Evolutionary conservation across 1,140 invertebrate genomes (phyloP), one percentile per base, ranked within the genome.

Genomic region (Temnothorax curvispinosus): DNA sequence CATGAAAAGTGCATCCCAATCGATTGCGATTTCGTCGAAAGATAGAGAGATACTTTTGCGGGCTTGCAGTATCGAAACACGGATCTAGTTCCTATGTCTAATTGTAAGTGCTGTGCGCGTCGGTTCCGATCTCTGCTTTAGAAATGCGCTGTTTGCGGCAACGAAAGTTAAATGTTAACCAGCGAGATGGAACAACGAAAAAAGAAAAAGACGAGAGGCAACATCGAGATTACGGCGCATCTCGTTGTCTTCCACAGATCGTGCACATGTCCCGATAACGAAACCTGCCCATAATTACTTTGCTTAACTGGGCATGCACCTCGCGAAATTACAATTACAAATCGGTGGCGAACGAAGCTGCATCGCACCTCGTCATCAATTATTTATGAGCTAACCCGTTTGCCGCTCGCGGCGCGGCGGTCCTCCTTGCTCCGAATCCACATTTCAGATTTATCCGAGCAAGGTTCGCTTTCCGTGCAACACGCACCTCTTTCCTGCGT

Each of bases 241-340:
- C 69, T 50, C 47, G 54, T 60, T 62, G 47, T 84, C 56, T 84
- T 21, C 47, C 75, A 21, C 41, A 41, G 58, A 71, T 76, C 78
- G 47, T 80, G 74, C 74, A 75, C 82, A 44, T 87, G 76, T 67
- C 75, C 32, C 71, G 80, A 77, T 88, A 89, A 78, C 87, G 84
- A 92, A 84, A 58, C 72, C 84, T 62, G 82, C 44, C 65, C 76
- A 76, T 89, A 92, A 92, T 92, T 92, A 90, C 89, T 67, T 87
- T 87, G 87, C 89, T 90, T 90, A 92, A 92, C 91, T 76, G 89
- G 87, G 62, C 91, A 87, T 88, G 85, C 90, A 90, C 75, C 87
- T 81, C 76, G 76, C 88, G 69, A 80, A 92, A 92, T 92, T 92
- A 92, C 91, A 92, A 92, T 92, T 92, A 92, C 91, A 92, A 92